A percentile compares a stretch with the other conserved stretches of the same genome.
These are phyloP conservation scores for Penaeus chinensis DNA, from an alignment of 1,140 invertebrate species.

Conservation along the genomic window DNA sequence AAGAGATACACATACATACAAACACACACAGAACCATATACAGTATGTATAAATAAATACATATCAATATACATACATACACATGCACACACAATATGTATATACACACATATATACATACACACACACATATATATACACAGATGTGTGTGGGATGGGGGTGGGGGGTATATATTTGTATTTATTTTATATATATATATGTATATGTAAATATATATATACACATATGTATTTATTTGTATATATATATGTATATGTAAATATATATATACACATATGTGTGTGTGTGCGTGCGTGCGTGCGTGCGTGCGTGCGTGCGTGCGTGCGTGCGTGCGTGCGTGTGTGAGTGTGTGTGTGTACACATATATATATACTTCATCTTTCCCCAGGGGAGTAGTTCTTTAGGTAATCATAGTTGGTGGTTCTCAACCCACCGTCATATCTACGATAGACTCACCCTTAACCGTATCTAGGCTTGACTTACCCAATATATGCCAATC, in stretches of 20 bases:
- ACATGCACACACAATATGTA: neutral
- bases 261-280: neutral
- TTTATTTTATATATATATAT: neutral
- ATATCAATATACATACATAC: neutral
- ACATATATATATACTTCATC: too few relatives aligned
- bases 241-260: neutral
- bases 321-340: too few relatives aligned
- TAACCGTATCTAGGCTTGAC: too few relatives aligned
- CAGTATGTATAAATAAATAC: neutral
- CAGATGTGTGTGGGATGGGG: neutral
- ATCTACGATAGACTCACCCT: too few relatives aligned
- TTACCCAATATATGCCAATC: too few relatives aligned
- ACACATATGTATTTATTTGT: neutral
- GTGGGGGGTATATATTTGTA: neutral
- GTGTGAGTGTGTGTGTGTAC: too few relatives aligned
- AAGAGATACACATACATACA: too few relatives aligned
- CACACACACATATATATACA: neutral
- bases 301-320: too few relatives aligned
- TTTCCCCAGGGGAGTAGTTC: too few relatives aligned
- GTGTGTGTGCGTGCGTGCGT: too few relatives aligned
- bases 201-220: neutral
- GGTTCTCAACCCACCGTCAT: too few relatives aligned
- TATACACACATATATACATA: neutral
- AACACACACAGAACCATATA: neutral
- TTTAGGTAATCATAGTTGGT: too few relatives aligned